Conservation (phyloP, 2,888 invertebrate genomes). For the Coecobrya sp. region DNA sequence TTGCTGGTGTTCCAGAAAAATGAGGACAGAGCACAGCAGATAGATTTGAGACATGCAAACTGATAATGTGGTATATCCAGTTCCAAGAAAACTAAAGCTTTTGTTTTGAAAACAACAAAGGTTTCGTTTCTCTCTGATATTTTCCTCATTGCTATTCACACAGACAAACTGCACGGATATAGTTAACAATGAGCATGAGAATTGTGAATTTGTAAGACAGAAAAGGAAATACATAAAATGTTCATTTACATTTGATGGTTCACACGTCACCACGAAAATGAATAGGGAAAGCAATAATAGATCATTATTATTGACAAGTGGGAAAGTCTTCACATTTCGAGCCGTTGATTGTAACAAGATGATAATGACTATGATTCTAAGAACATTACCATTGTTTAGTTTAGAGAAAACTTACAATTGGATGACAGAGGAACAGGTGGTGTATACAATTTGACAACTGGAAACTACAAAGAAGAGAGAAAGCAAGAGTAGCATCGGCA, state of each 20-base stretch:
- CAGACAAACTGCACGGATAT: not conserved
- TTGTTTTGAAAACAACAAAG: not conserved
- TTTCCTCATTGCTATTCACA: not conserved
- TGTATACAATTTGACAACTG: not conserved
- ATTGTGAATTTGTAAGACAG: not conserved
- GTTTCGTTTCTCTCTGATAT: not conserved
- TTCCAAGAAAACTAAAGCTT: conserved; percentile 8
- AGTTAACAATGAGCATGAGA: not conserved
- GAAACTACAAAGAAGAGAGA: not conserved
- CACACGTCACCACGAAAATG: not conserved
- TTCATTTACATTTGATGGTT: not conserved
- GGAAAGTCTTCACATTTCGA: not conserved
- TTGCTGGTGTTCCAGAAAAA: not conserved
- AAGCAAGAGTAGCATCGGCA: not conserved
- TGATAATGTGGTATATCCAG: not conserved
- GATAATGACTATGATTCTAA: not conserved
- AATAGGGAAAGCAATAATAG: not conserved
- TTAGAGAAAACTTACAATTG: not conserved
- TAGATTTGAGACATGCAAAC: not conserved
- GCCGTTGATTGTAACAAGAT: not conserved
- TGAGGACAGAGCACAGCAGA: conserved; percentile 1
- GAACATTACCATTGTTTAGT: not conserved
- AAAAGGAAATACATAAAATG: conserved; percentile 7
- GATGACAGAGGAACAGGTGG: not conserved
- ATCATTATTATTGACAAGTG: not conserved